A percentile compares a stretch with the other conserved stretches of the same genome.
These are phyloP conservation scores for Apodemia duryi DNA, from an alignment of 2,888 invertebrate genomes.

Conservation along the genomic window DNA sequence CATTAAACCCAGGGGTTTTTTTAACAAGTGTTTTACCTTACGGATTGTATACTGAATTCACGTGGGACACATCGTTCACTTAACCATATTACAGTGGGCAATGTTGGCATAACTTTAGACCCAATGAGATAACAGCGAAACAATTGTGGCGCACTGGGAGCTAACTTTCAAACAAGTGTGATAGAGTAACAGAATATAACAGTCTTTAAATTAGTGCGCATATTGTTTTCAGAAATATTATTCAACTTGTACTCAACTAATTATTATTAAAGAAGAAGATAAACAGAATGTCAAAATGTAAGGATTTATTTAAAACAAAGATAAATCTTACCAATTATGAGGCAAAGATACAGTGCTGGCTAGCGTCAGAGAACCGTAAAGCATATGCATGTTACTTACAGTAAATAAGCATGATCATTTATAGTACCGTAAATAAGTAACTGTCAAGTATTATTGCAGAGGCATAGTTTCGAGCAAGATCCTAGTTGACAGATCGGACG, in stretches of 20 bases:
- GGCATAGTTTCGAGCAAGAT: too few species aligned
- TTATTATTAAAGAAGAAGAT: not conserved
- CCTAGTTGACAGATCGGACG: too few species aligned
- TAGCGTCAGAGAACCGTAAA: too few species aligned
- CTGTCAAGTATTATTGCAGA: too few species aligned
- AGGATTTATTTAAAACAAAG: too few species aligned
- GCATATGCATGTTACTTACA: too few species aligned
- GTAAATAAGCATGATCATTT: too few species aligned
- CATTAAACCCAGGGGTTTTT: not conserved
- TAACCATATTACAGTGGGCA: conserved; percentile 66
- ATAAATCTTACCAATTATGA: too few species aligned
- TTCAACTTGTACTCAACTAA: not conserved
- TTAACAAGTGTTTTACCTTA: conserved; percentile 18
- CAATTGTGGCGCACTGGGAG: conserved; percentile 64
- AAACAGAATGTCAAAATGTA: too few species aligned
- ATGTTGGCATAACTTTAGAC: conserved; percentile 55
- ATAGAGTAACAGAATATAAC: conserved; percentile 42
- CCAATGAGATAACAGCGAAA: conserved; percentile 59
- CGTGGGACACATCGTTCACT: conserved; percentile 75
- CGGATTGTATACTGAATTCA: conserved; percentile 48
- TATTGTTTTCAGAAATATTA: not conserved
- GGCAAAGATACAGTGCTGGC: too few species aligned
- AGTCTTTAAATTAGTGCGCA: conserved; percentile 12
- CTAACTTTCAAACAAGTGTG: conserved; percentile 46
- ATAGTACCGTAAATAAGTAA: too few species aligned